Base-by-base conservation (phyloP, 1,140 invertebrate genomes). In the Lordiphosa collinella region DNA sequence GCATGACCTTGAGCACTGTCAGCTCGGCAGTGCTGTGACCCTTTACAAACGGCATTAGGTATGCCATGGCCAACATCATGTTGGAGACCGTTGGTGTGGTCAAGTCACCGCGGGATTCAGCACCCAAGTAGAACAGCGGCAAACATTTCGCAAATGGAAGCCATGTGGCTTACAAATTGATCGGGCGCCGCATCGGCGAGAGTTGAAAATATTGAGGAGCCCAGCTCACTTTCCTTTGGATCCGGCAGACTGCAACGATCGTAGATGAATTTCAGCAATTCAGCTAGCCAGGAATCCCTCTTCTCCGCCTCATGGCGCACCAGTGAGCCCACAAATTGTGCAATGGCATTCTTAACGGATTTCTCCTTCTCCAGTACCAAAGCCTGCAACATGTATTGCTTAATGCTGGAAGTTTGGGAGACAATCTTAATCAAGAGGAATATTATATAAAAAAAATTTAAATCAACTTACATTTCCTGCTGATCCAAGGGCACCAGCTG, bases 261-360 rank as follows among this genome's bases (percentile, higher is more conserved):
- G 29, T 74, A 89, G 13, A 95, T 89, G 73, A 95, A 94, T 53
- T 93, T 91, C 36, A 95, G 90, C 29, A 95, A 84, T 71, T 95
- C 93, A 6, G 92, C 92, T 50, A 84, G 55, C 94, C 94, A 95
- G 7, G 87, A 73, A 31, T 75, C 92, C 4, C 90, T 90, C 8
- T 92, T 90, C 47, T 94, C 64, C 18, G 62, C 89, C 88, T 95
- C 94, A 89, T 95, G 94, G 60, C 93, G 94, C 12, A 93, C 91
- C 47, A 95, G 90, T 1, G 91, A 90, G 12, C 93, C 94, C 64
- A 94, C 90, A 44, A 94, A 89, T 72, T 93, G 92, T 8, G 92
- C 92, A 54, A 94, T 92, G 3, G 91, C 84, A 84, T 92, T 93
- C 67, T 92, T 92, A 1, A 94, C 93, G 34, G 80, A 87, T 69